Base-by-base conservation (phyloP, 2,888 invertebrate species). In the Luffia ferchaultella region DNA sequence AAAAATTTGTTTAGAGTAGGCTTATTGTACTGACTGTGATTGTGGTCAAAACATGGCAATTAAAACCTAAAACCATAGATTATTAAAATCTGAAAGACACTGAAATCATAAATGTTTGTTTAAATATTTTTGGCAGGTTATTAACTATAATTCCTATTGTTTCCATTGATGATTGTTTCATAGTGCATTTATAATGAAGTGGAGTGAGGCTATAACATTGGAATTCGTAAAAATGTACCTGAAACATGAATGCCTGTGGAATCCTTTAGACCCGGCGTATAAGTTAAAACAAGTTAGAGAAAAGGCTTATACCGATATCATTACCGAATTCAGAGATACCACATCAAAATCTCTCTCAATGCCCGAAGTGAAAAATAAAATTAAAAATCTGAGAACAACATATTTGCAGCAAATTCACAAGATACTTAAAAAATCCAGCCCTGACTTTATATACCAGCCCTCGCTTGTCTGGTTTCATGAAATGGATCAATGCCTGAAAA, bases 221-320 rank as follows among this genome's bases (percentile, higher is more conserved):
- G 68, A 75, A 57, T 85, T 86, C 57, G 83, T 85, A 12, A 82
- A 76, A 62, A 64, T 82, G 49, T 86, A 85, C 61, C 63, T 82
- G 49, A 76, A 75, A 54, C 70, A 83, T 52, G 84, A 85, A 58
- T 80, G 80, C 53, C 64, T 86, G 12, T 86, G 85, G 85, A 79
- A 84, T 60, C 73, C 78, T 1, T 58, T 62, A 44, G 73, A 78
- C 55, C 62, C 70, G 0, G 67, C 65, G 9, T 85, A 85, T 57
- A 82, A 76, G 64, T 53, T 70, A 7, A 74, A 69, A 58, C 63
- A 62, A 52, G 68, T 68, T 55, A 67, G 84, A 54, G 69, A 76
- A 48, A 66, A 65, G 40, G 82, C 84, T 0, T 82, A 79, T 54
- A 50, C 57, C 1, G 63, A 67, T 43, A 76, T 82, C 30, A 63